phyloP scores from a whole-genome alignment of 2,888 invertebrate species.

The Hypena proboscidalis region DNA sequence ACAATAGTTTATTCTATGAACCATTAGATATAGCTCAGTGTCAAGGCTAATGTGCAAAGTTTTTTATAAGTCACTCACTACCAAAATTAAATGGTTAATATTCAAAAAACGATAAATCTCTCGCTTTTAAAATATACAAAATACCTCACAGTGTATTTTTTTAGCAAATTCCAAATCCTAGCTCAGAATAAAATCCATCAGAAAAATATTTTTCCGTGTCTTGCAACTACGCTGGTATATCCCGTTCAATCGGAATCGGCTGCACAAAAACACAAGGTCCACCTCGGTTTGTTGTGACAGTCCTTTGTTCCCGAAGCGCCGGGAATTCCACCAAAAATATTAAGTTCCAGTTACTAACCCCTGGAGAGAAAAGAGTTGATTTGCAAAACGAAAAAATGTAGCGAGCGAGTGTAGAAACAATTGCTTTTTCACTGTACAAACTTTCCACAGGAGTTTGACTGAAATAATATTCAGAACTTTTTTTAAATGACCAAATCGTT shows the following conservation, averaged over 20 bases:
- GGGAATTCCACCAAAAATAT: constrained; percentile 52
- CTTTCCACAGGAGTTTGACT: constrained; percentile 31
- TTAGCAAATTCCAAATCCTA: too few relatives aligned
- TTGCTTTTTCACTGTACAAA: constrained; percentile 32
- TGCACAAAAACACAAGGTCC: constrained; percentile 49
- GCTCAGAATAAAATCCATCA: not conserved
- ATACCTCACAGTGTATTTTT: not conserved
- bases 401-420: constrained; percentile 35
- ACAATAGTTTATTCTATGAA: too few relatives aligned
- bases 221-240: constrained; percentile 1
- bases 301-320: constrained; percentile 50
- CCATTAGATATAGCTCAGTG: too few relatives aligned
- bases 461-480: constrained; percentile 44
- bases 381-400: constrained; percentile 40
- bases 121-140: too few relatives aligned
- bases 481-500: constrained; percentile 21
- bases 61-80: too few relatives aligned
- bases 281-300: constrained; percentile 44
- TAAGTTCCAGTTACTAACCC: constrained; percentile 48
- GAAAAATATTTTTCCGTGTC: not conserved
- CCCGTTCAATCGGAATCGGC: constrained; percentile 18
- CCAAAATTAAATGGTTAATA: too few relatives aligned
- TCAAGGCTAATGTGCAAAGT: too few relatives aligned
- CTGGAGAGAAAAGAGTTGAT: constrained; percentile 39
- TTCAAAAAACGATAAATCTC: too few relatives aligned